Evolutionary conservation across 2,797 vertebrate genomes (phyloP).

Genomic region (Paedocypris micromegethes): DNA sequence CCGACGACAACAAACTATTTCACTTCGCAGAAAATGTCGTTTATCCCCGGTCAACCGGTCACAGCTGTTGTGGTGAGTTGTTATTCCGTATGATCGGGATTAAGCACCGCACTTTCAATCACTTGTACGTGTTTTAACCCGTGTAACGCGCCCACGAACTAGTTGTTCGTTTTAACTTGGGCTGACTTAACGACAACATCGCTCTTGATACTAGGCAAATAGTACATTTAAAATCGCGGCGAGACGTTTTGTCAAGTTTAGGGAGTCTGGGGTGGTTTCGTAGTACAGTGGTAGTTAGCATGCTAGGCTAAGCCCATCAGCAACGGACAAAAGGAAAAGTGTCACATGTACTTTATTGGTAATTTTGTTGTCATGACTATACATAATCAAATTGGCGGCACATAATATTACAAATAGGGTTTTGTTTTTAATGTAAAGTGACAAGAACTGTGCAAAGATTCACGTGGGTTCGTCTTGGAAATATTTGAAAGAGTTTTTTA

Average conservation of each 20-base stretch:
- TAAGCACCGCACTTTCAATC: constrained; percentile 2
- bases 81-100: constrained; percentile 1
- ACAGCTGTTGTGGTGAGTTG: constrained; percentile 73
- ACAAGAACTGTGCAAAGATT: too few species aligned
- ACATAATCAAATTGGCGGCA: too few species aligned
- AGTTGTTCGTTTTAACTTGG: too few species aligned
- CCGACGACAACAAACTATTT: too few species aligned
- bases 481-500: neutral
- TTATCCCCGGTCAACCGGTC: constrained; percentile 68
- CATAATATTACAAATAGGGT: too few species aligned
- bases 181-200: too few species aligned
- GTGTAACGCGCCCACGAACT: neutral
- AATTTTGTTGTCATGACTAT: neutral
- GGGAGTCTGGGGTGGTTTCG: constrained; percentile 8
- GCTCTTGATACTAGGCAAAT: too few species aligned
- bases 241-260: neutral
- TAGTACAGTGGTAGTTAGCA: neutral
- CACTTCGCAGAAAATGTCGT: constrained; percentile 56
- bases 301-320: constrained; percentile 19
- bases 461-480: too few species aligned
- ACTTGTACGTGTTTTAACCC: neutral
- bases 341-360: neutral
- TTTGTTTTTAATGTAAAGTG: too few species aligned
- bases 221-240: neutral
- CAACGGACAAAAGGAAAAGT: constrained; percentile 1